Evolutionary conservation across 2,888 invertebrate species (phyloP), one percentile per base, ranked within the genome.

Genomic region (Leucoma salicis): DNA sequence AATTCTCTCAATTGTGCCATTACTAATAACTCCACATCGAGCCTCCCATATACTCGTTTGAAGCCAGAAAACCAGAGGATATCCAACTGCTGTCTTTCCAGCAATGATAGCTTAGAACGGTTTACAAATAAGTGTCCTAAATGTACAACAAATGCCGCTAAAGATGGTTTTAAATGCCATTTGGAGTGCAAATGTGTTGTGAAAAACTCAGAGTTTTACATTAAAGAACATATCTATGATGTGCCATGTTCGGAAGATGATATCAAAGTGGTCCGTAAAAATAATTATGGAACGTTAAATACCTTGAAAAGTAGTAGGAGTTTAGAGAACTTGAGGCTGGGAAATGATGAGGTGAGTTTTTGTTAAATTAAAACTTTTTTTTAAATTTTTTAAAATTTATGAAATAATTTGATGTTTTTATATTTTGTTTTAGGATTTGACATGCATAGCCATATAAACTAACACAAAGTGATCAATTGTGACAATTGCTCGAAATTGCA

Each of bases 141-240:
- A 48, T 88, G 88, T 46, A 63, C 63, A 35, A 36, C 48, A 0
- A 82, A 76, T 5, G 74, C 76, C 8, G 73, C 70, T 0, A 79
- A 70, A 34, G 65, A 66, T 1, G 55, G 73, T 0, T 89, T 90
- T 29, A 84, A 85, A 59, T 89, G 89, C 39, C 86, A 89, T 64
- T 59, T 90, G 2, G 77, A 70, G 13, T 87, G 87, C 62, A 74
- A 78, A 7, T 86, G 84, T 53, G 66, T 65, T 28, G 52, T 46
- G 21, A 54, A 70, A 31, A 79, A 69, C 14, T 82, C 83, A 0
- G 74, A 78, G 45, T 88, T 86, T 47, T 85, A 78, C 25, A 46
- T 82, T 0, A 69, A 74, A 0, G 92, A 93, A 54, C 93, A 92
- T 55, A 91, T 93, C 15, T 93, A 93, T 63, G 93, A 93, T 51